Evolutionary conservation across 2,113 vertebrate species (phyloP), one percentile per base, ranked within the genome.

Genomic region (Protobothrops mucrosquamatus): DNA sequence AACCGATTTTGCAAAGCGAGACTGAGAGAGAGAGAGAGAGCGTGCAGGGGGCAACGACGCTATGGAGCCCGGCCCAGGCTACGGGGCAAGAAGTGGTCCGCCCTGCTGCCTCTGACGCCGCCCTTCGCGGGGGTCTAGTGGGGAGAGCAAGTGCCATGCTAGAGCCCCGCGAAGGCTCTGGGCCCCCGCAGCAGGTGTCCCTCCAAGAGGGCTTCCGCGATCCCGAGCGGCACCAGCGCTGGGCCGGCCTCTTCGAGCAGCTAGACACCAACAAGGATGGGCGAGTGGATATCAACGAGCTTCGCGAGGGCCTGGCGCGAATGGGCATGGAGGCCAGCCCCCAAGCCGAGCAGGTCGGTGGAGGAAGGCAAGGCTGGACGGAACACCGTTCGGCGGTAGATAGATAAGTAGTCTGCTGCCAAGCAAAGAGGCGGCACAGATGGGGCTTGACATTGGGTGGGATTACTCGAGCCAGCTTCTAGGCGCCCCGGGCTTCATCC

Each of bases 201-300:
- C 85, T 23, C 15, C 87, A n/a, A 24, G 81, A 81, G 15, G 43
- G 57, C 52, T 9, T 59, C 85, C 46, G 89, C 1, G 98, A 99
- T 6, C 95, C 94, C 0, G 98, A 98, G 52, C 96, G 97, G 89
- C 96, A 96, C 93, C 96, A 97, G 94, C 97, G 95, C 43, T 99
- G 98, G 98, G 96, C 97, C 48, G 96, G 97, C 93, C 97, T 99
- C 54, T 99, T 99, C 92, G 97, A 98, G n/a, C 97, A 98, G 95
- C 97, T 99, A 94, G 98, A 99, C 96, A 93, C 98, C 87, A 99
- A 99, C 96, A 98, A 98, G 97, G 98, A 99, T 94, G 98, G 98
- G 93, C 97, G 94, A 88, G 97, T 99, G 93, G 98, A 99, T 93
- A 96, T 98, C 90, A 59, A 94, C 34, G 98, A 99, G 96, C 97